phyloP scores from a whole-genome alignment of 2,797 vertebrate genomes.

The Astyanax mexicanus region DNA sequence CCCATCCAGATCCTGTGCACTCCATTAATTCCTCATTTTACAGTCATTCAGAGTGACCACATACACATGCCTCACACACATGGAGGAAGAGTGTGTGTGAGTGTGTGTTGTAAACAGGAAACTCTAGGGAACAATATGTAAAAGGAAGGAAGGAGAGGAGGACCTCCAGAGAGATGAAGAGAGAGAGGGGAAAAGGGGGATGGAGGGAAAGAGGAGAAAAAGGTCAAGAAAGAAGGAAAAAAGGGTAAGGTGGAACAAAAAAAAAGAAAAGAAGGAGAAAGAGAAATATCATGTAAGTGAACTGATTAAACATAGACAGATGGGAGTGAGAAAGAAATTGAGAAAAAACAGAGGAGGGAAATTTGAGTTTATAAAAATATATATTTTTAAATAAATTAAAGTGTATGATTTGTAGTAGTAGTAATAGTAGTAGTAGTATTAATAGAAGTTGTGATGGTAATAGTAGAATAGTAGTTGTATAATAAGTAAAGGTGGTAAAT shows the following conservation, averaged over 20 bases:
- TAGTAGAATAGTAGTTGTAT: too few relatives aligned
- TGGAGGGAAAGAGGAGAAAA: not conserved
- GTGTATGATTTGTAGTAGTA: too few relatives aligned
- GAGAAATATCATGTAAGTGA: not conserved
- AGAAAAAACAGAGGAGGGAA: conserved; percentile 1
- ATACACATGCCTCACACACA: conserved; percentile 5
- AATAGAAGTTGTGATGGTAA: too few relatives aligned
- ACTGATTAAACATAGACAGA: too few relatives aligned
- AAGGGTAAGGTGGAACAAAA: not conserved
- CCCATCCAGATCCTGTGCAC: not conserved
- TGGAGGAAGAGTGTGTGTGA: not conserved
- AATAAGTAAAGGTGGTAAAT: too few relatives aligned
- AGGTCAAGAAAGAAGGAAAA: too few relatives aligned
- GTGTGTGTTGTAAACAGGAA: conserved; percentile 76
- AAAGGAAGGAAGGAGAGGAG: conserved; percentile 15
- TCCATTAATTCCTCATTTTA: not conserved
- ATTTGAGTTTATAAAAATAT: too few relatives aligned
- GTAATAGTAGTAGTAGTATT: too few relatives aligned
- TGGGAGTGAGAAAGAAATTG: not conserved
- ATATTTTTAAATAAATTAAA: too few relatives aligned
- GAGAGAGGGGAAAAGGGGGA: not conserved
- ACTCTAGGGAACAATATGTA: conserved; percentile 68
- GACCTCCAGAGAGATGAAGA: not conserved
- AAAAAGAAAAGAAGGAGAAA: not conserved
- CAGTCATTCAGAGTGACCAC: conserved; percentile 12